These are phyloP conservation scores for Pogonocichla stellata DNA, from an alignment of 2,113 vertebrate genomes.

Conservation along the genomic window DNA sequence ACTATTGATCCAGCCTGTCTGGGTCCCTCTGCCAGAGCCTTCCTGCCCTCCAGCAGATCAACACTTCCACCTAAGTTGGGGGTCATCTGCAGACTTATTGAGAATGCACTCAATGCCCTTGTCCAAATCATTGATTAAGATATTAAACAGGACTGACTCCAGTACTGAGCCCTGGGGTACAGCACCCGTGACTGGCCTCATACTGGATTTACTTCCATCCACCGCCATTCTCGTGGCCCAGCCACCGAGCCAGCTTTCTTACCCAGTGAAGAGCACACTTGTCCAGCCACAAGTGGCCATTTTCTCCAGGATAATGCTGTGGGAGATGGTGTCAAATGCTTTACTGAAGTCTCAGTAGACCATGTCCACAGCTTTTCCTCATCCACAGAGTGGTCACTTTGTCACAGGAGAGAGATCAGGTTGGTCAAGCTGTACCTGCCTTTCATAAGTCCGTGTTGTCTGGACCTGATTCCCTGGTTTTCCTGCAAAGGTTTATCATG, in stretches of 20 bases:
- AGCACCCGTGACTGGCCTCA: too few relatives aligned
- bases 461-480: not conserved
- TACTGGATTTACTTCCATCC: not conserved
- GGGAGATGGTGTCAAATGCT: not conserved
- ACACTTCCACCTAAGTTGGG: not conserved
- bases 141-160: not conserved
- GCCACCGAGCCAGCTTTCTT: not conserved
- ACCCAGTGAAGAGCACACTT: not conserved
- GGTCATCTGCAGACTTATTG: not conserved
- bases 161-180: not conserved
- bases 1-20: not conserved
- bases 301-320: too few relatives aligned
- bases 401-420: not conserved
- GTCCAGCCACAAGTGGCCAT: not conserved
- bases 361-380: not conserved
- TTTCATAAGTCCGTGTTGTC: fast-evolving
- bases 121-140: not conserved
- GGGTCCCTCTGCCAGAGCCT: not conserved
- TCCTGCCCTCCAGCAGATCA: not conserved
- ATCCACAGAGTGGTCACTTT: not conserved
- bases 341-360: not conserved
- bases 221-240: not conserved
- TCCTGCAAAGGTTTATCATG: not conserved
- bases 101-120: not conserved
- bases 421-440: not conserved